phyloP scores from a whole-genome alignment of 2,113 vertebrate species.

The human (Homo sapiens) region GRCh38 chr2:95528001-95528500 shows the following conservation, averaged over 20 bases:
- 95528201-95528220: not conserved
- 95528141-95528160: not conserved
- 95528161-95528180: not conserved
- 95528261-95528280: not conserved
- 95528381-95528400: not conserved
- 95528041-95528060: not conserved
- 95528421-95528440: not conserved
- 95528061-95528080: not conserved
- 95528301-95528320: not conserved
- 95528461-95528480: too few species aligned
- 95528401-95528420: not conserved
- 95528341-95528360: not conserved
- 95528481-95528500: rapidly evolving
- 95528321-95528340: not conserved
- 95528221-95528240: slow-evolving; percentile 15
- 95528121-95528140: not conserved
- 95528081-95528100: not conserved
- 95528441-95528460: rapidly evolving
- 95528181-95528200: not conserved
- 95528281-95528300: not conserved
- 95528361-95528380: not conserved
- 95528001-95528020: too few species aligned
- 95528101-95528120: not conserved
- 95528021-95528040: too few species aligned
- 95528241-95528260: not conserved